Conservation (phyloP, 2,797 vertebrate genomes). For the Epinephelus coioides region DNA sequence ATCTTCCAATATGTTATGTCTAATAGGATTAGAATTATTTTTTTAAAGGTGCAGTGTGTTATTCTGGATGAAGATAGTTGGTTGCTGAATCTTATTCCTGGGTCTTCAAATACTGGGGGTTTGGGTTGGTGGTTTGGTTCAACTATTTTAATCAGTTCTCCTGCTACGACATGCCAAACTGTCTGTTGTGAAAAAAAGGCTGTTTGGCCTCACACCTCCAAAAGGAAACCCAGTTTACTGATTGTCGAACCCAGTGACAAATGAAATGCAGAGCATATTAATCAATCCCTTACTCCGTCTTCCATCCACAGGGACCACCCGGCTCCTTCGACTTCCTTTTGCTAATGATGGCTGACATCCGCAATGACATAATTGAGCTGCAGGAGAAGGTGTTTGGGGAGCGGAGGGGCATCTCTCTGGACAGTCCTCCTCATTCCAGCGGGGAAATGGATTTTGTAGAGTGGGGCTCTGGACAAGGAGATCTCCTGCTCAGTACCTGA, state of each 20-base stretch:
- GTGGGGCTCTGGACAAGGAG: conserved; percentile 85
- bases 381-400: conserved; percentile 87
- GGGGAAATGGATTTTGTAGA: conserved; percentile 80
- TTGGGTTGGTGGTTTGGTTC: too few relatives aligned
- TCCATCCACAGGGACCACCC: conserved; percentile 82
- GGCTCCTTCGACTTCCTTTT: conserved; percentile 89
- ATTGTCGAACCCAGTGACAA: neutral
- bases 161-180: neutral
- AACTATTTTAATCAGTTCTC: neutral
- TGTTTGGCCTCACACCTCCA: neutral
- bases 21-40: too few relatives aligned
- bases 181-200: neutral
- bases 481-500: conserved; percentile 80
- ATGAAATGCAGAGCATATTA: neutral
- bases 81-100: too few relatives aligned
- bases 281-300: neutral
- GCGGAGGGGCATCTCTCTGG: conserved; percentile 77
- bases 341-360: conserved; percentile 88
- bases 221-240: neutral
- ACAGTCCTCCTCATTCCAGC: conserved; percentile 75
- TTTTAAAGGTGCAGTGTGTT: too few relatives aligned
- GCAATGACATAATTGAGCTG: conserved; percentile 87
- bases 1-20: neutral
- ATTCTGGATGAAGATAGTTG: too few relatives aligned
- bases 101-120: too few relatives aligned